Base-by-base conservation (phyloP, 64 coral and sea anemone genomes). In the Montipora sp. region DNA sequence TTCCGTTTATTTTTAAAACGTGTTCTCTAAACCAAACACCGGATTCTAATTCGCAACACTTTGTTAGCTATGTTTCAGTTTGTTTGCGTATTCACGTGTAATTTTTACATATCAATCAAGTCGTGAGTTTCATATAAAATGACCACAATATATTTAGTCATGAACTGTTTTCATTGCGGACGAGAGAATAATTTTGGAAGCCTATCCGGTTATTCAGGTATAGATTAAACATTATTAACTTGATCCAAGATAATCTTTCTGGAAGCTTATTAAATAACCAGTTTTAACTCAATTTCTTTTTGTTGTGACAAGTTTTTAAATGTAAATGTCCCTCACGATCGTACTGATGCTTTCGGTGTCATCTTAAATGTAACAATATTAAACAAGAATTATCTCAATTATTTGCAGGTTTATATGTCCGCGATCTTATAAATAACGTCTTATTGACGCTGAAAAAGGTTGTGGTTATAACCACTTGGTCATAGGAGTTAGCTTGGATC, bases 1-100 rank as follows among this genome's bases (percentile, higher is more conserved):
- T 85, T 85, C 65, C 82, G 82, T 72, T 85, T 49, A 70, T 61
- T 85, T 85, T 85, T 21, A 70, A 85, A 85, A 85, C 23, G 19
- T 24, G 70, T 71, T 9, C 48, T 72, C 16, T 70, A 71, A 50
- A 85, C 65, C 68, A 85, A 85, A 70, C 61, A 85, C 82, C 82
- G 82, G 80, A 85, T 63, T 50, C 82, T 8, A 50, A 13, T 43
- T 85, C 71, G 44, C 43, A 81, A 36, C 19, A 19, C 50, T 16
- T 65, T 85, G 82, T 21, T 46, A 71, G 63, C 10, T 22, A n/a
- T 22, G 60, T 48, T 20, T 5, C 47, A 71, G 16, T 20, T 8
- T 85, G 43, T 85, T 85, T 85, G 47, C 82, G 10, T 13, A 4
- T 72, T 50, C 13, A 50, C 19, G 36, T 21, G 46, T 50, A 22